Conservation (phyloP, 2,113 vertebrate genomes). For the Pseudonaja textilis region DNA sequence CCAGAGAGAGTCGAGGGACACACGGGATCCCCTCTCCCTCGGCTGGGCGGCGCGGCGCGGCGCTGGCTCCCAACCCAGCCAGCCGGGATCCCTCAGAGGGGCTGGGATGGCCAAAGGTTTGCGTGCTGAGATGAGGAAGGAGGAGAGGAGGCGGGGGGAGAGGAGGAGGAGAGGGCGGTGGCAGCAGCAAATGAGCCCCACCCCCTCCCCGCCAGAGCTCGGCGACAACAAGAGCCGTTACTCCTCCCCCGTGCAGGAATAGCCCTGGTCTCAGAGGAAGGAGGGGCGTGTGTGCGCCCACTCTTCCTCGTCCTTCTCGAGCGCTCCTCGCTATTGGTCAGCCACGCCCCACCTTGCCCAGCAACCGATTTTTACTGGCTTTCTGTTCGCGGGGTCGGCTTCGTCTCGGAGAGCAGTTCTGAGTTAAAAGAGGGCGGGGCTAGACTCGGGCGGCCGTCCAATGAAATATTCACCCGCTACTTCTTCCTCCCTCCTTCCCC, state of each 20-base stretch:
- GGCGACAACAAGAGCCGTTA: constrained; percentile 21
- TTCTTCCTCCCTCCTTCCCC: not conserved
- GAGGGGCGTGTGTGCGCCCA: not conserved
- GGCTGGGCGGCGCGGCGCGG: not conserved
- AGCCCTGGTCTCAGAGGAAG: not conserved
- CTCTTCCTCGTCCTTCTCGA: not conserved
- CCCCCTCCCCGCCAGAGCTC: constrained; percentile 41
- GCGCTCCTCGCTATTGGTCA: constrained; percentile 35
- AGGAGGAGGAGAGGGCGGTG: constrained; percentile 31
- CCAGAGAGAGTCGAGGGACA: not conserved
- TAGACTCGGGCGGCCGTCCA: not conserved
- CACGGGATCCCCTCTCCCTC: not conserved
- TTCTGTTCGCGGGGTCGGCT: not conserved
- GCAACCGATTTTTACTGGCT: constrained; percentile 63
- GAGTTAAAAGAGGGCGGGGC: not conserved
- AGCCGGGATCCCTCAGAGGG: constrained; percentile 26
- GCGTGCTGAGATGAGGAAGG: constrained; percentile 20
- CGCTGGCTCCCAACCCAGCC: not conserved
- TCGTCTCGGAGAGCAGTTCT: not conserved
- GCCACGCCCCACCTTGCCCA: constrained; percentile 38
- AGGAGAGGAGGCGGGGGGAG: constrained; percentile 19
- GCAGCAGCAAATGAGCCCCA: not conserved
- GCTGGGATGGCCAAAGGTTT: constrained; percentile 28
- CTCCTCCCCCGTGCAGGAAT: not conserved
- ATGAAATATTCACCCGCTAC: constrained; percentile 8